A percentile compares a stretch with the other conserved stretches of the same genome.
These are phyloP conservation scores for Drosophila diplacantha DNA, from an alignment of 2,888 invertebrate genomes.

Conservation along the genomic window DNA sequence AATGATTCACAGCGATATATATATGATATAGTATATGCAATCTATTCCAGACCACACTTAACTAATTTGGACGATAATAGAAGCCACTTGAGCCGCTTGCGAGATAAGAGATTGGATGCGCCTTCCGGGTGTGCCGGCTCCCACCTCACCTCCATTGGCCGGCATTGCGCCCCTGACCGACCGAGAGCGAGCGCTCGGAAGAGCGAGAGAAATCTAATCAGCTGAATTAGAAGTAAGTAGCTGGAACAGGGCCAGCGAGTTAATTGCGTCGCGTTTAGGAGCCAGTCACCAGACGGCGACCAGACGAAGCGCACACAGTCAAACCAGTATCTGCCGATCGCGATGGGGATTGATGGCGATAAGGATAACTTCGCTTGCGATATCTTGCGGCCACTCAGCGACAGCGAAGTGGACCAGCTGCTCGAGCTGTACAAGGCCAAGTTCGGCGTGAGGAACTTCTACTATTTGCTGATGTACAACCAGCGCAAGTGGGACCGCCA, in stretches of 20 bases:
- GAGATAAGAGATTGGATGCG: neutral
- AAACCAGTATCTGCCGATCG: neutral
- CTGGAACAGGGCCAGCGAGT: slow-evolving; percentile 7
- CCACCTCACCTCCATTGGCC: neutral
- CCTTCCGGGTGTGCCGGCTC: slow-evolving; percentile 8
- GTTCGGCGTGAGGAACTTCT: slow-evolving; percentile 61
- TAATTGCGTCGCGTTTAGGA: slow-evolving; percentile 9
- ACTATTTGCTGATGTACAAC: slow-evolving; percentile 71
- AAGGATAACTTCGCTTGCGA: slow-evolving; percentile 53
- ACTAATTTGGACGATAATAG: slow-evolving; percentile 2
- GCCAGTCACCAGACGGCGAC: slow-evolving; percentile 21
- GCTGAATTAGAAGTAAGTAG: slow-evolving; percentile 42
- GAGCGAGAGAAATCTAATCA: slow-evolving; percentile 60
- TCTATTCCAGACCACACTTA: slow-evolving; percentile 6
- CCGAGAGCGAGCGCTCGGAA: neutral
- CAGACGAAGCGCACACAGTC: slow-evolving; percentile 10
- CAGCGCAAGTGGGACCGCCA: slow-evolving; percentile 72
- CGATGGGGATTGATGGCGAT: slow-evolving; percentile 45
- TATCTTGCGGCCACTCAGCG: slow-evolving; percentile 65
- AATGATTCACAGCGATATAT: neutral
- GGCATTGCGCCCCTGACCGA: slow-evolving; percentile 19
- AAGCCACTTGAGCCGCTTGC: neutral
- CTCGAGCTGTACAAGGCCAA: slow-evolving; percentile 61
- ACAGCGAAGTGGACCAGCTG: slow-evolving; percentile 64
- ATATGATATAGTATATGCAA: neutral